Percentiles rank a stretch among this genome's conserved stretches.
These are phyloP conservation scores for Machimus rusticus DNA, from an alignment of 2,888 invertebrate species.

Conservation along the genomic window DNA sequence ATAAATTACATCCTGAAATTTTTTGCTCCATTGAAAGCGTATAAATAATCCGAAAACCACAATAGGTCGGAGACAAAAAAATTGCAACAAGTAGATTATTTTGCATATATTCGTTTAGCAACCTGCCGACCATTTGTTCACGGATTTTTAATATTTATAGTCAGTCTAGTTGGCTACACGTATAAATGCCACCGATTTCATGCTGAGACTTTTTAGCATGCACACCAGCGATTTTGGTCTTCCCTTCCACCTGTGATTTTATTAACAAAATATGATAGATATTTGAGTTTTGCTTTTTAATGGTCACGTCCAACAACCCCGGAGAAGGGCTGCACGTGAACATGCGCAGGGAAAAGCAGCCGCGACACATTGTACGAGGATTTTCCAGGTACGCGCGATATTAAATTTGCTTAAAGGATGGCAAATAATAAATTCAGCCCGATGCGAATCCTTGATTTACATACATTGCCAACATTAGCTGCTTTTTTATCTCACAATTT, in stretches of 20 bases:
- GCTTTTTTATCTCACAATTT: not conserved
- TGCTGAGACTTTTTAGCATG: not conserved
- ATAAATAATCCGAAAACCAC: not conserved
- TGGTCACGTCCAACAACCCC: not conserved
- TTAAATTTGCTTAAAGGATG: not conserved
- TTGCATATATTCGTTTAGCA: not conserved
- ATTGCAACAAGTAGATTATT: not conserved
- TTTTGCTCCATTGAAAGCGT: not conserved
- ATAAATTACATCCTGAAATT: not conserved
- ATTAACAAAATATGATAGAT: conserved; percentile 8
- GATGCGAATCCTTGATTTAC: not conserved
- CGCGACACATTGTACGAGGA: not conserved
- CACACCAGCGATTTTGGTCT: not conserved
- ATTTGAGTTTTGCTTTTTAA: conserved; percentile 5
- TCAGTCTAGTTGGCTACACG: not conserved
- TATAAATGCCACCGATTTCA: too few relatives aligned
- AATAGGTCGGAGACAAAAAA: not conserved
- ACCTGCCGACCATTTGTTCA: not conserved
- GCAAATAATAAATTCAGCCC: not conserved
- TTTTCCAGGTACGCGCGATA: not conserved
- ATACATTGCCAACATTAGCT: not conserved
- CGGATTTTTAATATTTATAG: not conserved
- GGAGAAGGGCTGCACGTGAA: not conserved
- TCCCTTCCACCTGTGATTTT: not conserved
- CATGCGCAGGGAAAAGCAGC: not conserved